These are phyloP conservation scores for Ochropleura plecta DNA, from an alignment of 2,888 invertebrate genomes.

Conservation along the genomic window DNA sequence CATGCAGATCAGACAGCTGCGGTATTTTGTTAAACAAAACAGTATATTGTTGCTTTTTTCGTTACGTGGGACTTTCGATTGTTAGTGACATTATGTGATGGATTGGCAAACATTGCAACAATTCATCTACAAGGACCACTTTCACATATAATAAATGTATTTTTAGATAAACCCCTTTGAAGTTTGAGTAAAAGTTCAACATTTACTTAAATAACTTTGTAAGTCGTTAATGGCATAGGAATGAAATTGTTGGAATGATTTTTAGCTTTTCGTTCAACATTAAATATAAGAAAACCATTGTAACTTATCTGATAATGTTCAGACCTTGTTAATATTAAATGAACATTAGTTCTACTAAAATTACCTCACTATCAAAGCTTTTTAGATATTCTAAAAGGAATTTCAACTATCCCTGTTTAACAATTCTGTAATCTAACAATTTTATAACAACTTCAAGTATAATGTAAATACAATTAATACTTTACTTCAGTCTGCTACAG, in stretches of 20 bases:
- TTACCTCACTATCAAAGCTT: not conserved
- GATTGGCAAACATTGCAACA: not conserved
- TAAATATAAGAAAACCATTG: not conserved
- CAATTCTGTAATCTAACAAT: slow-evolving; percentile 1
- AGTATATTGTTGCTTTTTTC: not conserved
- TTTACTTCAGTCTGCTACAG: not conserved
- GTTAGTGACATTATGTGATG: not conserved
- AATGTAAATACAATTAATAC: slow-evolving; percentile 28
- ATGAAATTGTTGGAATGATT: not conserved
- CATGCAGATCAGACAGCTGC: not conserved
- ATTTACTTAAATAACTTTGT: not conserved
- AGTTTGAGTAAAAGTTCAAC: not conserved
- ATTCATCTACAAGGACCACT: not conserved
- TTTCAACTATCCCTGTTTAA: not conserved
- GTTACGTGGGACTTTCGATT: not conserved
- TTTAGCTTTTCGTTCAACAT: not conserved
- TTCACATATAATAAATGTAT: not conserved
- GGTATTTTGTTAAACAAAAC: not conserved
- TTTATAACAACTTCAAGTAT: slow-evolving; percentile 3
- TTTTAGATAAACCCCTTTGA: not conserved
- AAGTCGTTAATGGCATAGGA: too few species aligned
- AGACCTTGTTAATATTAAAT: not conserved
- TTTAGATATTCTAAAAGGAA: slow-evolving; percentile 3
- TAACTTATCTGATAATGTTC: not conserved
- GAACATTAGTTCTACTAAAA: not conserved